Base-by-base conservation (phyloP, 2,113 vertebrate species). In the Oncorhynchus keta region DNA sequence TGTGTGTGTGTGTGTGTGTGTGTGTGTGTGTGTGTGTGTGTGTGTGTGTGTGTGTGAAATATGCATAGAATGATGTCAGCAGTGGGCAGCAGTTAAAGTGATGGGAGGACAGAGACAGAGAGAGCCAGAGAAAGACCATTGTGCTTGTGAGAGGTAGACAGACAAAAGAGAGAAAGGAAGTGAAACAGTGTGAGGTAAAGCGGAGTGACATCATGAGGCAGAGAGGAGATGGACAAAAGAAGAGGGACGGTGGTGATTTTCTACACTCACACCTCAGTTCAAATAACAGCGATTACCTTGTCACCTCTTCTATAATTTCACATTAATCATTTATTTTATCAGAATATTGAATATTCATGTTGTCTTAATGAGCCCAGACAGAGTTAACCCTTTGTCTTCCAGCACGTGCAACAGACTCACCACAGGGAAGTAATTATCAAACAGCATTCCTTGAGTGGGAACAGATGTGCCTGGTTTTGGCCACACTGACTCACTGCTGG, bases 311-410 rank as follows among this genome's bases (percentile, higher is more conserved):
- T 0, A 13, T 64, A 71, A 68, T 62, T 72, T 22, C 57, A 65
- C 59, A 68, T 80, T 55, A 76, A 70, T 79, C 20, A 49, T 85
- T 78, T 67, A 86, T 76, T 4, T 66, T 3, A 74, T 32, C 11
- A 77, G 24, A 73, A 70, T 48, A 72, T 81, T 74, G 0, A 83
- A 68, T 69, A 66, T 78, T 62, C 2, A 59, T 84, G 51, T 69
- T 45, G 39, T 66, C 22, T 0, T 77, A 51, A 79, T 72, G 78
- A 78, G 55, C 70, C 78, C 67, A 64, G 76, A 80, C 78, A 83
- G 78, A 80, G 82, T 85, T 62, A 2, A 32, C 77, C 76, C 83
- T 84, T 83, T 85, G 84, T 82, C 69, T 28, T 83, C 16, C 51
- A 55, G 14, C 51, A 18, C 16, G 16, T 55, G 51, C 16, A 7